Base-by-base conservation (phyloP, 2,113 vertebrate species). In the Rhinoptilus africanus region DNA sequence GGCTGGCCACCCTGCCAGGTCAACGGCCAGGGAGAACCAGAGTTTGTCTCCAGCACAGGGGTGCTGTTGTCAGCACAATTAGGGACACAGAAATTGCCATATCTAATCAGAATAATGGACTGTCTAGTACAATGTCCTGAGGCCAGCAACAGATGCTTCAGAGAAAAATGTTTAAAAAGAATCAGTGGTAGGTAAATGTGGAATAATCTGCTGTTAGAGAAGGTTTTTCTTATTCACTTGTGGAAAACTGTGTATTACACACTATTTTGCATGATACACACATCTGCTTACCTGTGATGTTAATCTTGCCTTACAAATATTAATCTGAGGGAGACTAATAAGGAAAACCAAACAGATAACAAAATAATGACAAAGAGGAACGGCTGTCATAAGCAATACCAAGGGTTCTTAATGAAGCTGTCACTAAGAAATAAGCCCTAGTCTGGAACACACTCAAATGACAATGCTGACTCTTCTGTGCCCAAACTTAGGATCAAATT, bases 141-240 rank as follows among this genome's bases (percentile, higher is more conserved):
- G 64, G 67, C 56, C 57, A 72, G 77, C 39, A 74, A 37, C 63
- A 92, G 78, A 77, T 85, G 57, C 47, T 88, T 68, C 1, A 2
- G 57, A 88, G 74, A 84, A 90, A 92, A 90, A 74, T 30, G 17
- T 47, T 88, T 57, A 24, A 81, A 67, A 77, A 71, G n/a, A 79
- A 63, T 56, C 82, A 62, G 30, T 76, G 48, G 68, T 72, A 67
- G 47, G 17, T 72, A 81, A 76, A 92, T 63, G 59, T 37, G 57
- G 57, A 80, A 88, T 76, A 81, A 68, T 43, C 34, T 76, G 13
- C n/a, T 26, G 6, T 39, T 63, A 45, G 41, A 43, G 21, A 85
- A 63, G 9, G 16, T 23, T 91, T 72, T 68, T 68, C 41, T 57
- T 53, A 69, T 6, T 10, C 3, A 2, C 9, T 78, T 73, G 34